Evolutionary conservation across 35 echinoderm and acorn worm species (phyloP), one percentile per base, ranked within the genome.

Genomic region (Acanthaster planci): DNA sequence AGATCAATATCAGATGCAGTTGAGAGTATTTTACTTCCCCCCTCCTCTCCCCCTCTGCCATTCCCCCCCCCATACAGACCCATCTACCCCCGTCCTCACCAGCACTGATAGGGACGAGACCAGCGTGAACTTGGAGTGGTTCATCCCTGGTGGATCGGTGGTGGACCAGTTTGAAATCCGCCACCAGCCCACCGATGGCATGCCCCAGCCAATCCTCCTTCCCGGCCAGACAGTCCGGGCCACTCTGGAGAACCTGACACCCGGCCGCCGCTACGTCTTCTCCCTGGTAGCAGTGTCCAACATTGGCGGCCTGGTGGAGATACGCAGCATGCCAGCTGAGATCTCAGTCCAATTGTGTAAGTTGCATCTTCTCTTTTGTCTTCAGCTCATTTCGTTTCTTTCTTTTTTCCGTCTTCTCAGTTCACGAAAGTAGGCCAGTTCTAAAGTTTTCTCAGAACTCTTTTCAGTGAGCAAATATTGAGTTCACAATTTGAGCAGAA

Each of bases 231-330:
- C 10, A 19, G 81, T 56, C 10, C 7, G 8, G 3, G 38, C 34
- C 51, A 53, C 51, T 5, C 30, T 83, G 15, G 56, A 37, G 12
- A 53, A 57, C 53, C 81, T 83, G 26, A 34, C 51, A 1, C 81
- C 81, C 9, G 81, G 81, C 38, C 53, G 81, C 27, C 18, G 18
- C 10, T 83, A 83, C 81, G 1, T 32, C 15, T 37, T 83, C 54
- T 21, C 53, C 12, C 81, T 83, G 16, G 23, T 59, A 12, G 81
- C 81, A 0, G 53, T 37, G 29, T 53, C 81, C 21, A 37, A 59
- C 17, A 35, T 83, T 4, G 77, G 8, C 2, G 54, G 56, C 0
- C 32, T 21, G 18, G 4, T 18, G 51, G 31, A 57, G 8, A 57
- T 83, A 16, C 56, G 56, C 53, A 83, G 81, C 35, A 16, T 35